A percentile compares a stretch with the other conserved stretches of the same genome.
Conservation (phyloP, 2,797 vertebrate species). For the Cryptoblepharus egeriae region DNA sequence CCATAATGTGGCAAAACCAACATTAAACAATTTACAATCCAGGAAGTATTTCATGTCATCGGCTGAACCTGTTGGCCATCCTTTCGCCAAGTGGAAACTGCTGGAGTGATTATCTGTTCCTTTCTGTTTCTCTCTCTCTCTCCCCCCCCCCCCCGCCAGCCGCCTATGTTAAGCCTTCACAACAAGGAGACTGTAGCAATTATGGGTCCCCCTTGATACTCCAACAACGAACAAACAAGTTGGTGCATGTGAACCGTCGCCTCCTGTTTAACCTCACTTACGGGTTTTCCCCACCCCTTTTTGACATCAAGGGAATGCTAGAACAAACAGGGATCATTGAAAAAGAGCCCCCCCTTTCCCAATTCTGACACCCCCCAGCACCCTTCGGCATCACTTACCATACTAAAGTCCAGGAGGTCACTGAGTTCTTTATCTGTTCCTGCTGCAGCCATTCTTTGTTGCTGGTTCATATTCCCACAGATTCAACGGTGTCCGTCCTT, state of each 20-base stretch:
- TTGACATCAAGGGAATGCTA: constrained; percentile 34
- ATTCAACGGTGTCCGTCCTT: constrained; percentile 59
- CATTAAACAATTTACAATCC: not conserved
- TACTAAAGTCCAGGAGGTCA: constrained; percentile 99
- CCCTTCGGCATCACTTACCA: constrained; percentile 85
- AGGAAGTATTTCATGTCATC: not conserved
- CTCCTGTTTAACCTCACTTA: constrained; percentile 34
- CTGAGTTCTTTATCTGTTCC: constrained; percentile 99
- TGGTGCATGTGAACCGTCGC: constrained; percentile 55
- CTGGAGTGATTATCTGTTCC: not conserved
- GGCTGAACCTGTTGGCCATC: not conserved
- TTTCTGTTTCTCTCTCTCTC: no score
- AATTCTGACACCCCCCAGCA: no score
- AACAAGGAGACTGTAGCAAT: constrained; percentile 24
- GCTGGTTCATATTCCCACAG: constrained; percentile 81
- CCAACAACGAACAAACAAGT: constrained; percentile 68
- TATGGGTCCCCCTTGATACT: constrained; percentile 42
- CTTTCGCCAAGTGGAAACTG: not conserved
- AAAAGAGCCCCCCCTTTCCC: not conserved
- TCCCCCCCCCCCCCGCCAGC: no score
- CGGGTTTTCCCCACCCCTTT: constrained; percentile 62
- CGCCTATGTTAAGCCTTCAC: not conserved
- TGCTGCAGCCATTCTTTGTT: constrained; percentile 97
- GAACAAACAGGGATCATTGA: constrained; percentile 11
- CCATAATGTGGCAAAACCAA: not conserved